Percentiles rank a stretch among this genome's conserved stretches.
Conservation (phyloP, 2,113 vertebrate species). For the Zapornia atra region DNA sequence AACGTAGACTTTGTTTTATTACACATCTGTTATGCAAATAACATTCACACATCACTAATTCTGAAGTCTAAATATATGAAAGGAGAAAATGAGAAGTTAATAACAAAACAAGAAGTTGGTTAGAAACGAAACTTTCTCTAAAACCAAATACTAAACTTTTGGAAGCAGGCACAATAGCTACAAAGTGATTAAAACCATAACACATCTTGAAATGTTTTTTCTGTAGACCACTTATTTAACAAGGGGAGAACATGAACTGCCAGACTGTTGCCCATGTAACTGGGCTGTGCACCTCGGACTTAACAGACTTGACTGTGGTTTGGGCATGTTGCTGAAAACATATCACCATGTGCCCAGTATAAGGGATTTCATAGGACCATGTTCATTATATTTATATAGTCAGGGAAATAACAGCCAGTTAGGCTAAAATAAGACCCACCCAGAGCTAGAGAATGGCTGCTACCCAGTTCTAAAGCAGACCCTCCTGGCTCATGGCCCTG, state of each 20-base stretch:
- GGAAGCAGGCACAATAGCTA: neutral
- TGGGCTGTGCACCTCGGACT: neutral
- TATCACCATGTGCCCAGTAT: neutral
- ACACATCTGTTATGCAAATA: constrained; percentile 57
- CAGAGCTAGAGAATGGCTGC: neutral
- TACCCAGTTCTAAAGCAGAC: neutral
- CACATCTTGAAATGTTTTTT: neutral
- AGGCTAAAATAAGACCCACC: neutral
- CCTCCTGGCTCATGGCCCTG: rapidly evolving
- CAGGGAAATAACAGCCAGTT: neutral
- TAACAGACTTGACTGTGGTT: neutral
- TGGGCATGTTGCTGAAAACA: neutral
- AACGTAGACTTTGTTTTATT: neutral
- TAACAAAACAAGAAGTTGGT: constrained; percentile 45
- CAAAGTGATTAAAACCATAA: neutral
- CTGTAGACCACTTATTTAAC: neutral
- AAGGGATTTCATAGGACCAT: neutral
- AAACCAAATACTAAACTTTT: constrained; percentile 2
- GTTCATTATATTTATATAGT: neutral
- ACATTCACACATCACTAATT: constrained; percentile 42
- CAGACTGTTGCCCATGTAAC: neutral
- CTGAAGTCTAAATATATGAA: constrained; percentile 42
- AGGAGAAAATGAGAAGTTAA: constrained; percentile 66
- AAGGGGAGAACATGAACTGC: neutral
- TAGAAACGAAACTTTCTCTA: constrained; percentile 65